These are phyloP conservation scores for Rhabdophis nuchalis DNA, from an alignment of 2,797 vertebrate genomes.

Conservation along the genomic window DNA sequence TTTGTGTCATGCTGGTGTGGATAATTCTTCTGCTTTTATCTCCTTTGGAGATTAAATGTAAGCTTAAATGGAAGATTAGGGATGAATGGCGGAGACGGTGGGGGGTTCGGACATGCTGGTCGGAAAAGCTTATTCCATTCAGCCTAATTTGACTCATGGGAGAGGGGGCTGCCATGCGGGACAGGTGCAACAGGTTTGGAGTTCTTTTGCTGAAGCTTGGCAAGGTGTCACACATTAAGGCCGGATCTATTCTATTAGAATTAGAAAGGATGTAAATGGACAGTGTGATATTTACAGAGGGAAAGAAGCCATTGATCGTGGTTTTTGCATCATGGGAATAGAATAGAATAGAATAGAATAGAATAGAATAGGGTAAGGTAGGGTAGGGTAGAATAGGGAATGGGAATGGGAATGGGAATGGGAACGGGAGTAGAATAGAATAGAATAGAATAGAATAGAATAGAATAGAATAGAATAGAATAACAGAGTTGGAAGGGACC, in stretches of 20 bases:
- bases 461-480: too few relatives aligned
- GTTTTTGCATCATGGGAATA: too few relatives aligned
- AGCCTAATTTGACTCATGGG: neutral
- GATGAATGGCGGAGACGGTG: neutral
- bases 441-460: too few relatives aligned
- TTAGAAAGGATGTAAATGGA: neutral
- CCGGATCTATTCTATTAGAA: neutral
- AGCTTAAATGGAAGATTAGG: neutral
- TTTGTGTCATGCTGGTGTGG: neutral
- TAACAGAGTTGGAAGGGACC: too few relatives aligned
- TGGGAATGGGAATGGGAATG: too few relatives aligned
- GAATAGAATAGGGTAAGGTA: too few relatives aligned
- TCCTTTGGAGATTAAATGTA: neutral
- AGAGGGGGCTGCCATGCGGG: neutral
- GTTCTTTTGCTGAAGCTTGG: neutral
- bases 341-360: too few relatives aligned
- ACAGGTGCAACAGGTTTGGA: neutral
- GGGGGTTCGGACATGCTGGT: neutral
- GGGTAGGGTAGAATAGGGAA: too few relatives aligned
- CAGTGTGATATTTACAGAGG: neutral
- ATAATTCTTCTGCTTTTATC: neutral
- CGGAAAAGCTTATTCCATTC: neutral
- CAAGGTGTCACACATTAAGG: neutral
- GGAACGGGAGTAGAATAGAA: too few relatives aligned
- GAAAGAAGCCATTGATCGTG: neutral